phyloP scores from a whole-genome alignment of 1,140 invertebrate species.

The Leptinotarsa defecta region DNA sequence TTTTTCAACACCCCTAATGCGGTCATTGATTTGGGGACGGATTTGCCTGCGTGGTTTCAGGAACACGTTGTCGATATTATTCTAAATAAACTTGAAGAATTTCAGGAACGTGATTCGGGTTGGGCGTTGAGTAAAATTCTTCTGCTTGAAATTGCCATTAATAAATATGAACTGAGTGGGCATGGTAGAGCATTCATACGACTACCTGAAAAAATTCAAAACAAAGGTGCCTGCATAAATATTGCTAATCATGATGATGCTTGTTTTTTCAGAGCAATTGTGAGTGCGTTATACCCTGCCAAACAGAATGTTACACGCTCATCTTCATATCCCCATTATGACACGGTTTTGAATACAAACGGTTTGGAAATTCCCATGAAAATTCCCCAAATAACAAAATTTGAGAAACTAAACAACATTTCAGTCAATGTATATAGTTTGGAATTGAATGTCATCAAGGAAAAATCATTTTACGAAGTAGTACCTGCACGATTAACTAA shows the following conservation, averaged over 20 bases:
- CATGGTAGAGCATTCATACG: not conserved
- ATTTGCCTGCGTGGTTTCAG: not conserved
- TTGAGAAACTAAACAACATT: conserved; percentile 18
- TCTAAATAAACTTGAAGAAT: not conserved
- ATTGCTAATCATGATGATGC: not conserved
- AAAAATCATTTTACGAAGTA: conserved; percentile 14
- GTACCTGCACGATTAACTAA: not conserved
- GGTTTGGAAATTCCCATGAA: not conserved
- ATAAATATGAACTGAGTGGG: not conserved
- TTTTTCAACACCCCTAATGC: not conserved
- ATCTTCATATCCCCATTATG: not conserved
- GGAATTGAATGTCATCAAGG: conserved; percentile 21
- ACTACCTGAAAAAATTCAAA: not conserved
- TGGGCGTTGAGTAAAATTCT: conserved; percentile 2
- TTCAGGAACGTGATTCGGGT: not conserved
- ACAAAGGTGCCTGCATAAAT: not conserved
- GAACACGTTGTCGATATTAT: not conserved
- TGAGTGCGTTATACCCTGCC: not conserved
- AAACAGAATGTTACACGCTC: not conserved
- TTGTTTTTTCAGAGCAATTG: not conserved
- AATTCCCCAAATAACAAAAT: not conserved
- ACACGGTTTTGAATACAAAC: not conserved
- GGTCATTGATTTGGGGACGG: not conserved
- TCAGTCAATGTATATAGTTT: conserved; percentile 41
- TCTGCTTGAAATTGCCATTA: not conserved